Percentiles rank a stretch among this genome's conserved stretches.
These are phyloP conservation scores for Mesorhabditis spiculigera DNA, from an alignment of 2,888 invertebrate genomes.

Conservation along the genomic window DNA sequence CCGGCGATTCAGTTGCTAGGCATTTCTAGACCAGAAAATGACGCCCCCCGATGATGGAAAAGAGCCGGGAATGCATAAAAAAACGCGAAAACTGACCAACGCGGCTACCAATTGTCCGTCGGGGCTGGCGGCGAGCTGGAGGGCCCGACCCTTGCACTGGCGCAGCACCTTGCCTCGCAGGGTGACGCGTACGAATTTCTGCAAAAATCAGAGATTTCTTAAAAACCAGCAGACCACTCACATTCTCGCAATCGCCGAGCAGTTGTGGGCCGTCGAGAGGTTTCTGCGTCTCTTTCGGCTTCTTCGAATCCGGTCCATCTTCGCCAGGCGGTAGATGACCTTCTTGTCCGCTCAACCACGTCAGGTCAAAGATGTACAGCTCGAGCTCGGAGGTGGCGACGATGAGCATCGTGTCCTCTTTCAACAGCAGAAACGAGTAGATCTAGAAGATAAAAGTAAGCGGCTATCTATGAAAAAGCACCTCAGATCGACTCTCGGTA, in stretches of 20 bases:
- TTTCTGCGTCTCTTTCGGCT: conserved; percentile 17
- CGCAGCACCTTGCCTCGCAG: conserved; percentile 79
- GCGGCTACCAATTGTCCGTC: conserved; percentile 71
- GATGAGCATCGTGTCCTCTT: conserved; percentile 78
- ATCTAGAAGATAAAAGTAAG: conserved; percentile 59
- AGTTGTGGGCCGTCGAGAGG: neutral
- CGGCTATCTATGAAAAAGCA: conserved; percentile 59
- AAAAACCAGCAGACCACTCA: conserved; percentile 8
- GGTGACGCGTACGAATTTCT: conserved; percentile 72
- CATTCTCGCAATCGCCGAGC: conserved; percentile 18
- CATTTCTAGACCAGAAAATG: conserved; percentile 5
- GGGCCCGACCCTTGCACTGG: conserved; percentile 75
- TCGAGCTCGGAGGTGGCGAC: conserved; percentile 82
- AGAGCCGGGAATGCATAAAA: no score
- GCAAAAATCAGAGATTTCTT: conserved; percentile 53
- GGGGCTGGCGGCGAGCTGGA: conserved; percentile 72
- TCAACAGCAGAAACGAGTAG: conserved; percentile 78
- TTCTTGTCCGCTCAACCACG: conserved; percentile 32
- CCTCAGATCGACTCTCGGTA: conserved; percentile 70
- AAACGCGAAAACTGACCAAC: no score
- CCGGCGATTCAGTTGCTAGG: neutral
- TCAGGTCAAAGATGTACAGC: conserved; percentile 72
- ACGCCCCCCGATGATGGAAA: no score
- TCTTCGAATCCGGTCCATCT: conserved; percentile 12
- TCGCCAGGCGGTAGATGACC: conserved; percentile 38